phyloP scores from a whole-genome alignment of 2,888 invertebrate species.

The Leucozona laternaria region DNA sequence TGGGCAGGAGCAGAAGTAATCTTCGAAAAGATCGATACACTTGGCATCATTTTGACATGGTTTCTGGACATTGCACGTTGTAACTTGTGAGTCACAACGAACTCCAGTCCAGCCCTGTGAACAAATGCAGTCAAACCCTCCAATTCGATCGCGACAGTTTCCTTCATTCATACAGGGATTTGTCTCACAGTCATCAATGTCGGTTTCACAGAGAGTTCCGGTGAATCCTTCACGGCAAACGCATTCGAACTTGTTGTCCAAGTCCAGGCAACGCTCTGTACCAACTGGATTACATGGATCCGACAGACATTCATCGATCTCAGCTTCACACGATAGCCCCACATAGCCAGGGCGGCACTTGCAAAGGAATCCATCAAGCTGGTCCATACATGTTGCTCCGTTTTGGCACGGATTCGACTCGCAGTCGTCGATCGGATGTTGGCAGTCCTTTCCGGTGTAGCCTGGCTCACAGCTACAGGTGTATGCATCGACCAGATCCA shows the following conservation, averaged over 20 bases:
- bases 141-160: slow-evolving; percentile 93
- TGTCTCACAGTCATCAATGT: slow-evolving; percentile 94
- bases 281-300: slow-evolving; percentile 96
- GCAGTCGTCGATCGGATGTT: slow-evolving; percentile 97
- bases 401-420: slow-evolving; percentile 95
- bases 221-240: slow-evolving; percentile 95
- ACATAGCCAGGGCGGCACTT: slow-evolving; percentile 97
- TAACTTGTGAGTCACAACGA: slow-evolving; percentile 94
- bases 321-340: slow-evolving; percentile 96
- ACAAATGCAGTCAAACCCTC: slow-evolving; percentile 92
- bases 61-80: slow-evolving; percentile 90
- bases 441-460: slow-evolving; percentile 96
- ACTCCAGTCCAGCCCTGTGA: slow-evolving; percentile 94
- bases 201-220: slow-evolving; percentile 92
- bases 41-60: slow-evolving; percentile 97
- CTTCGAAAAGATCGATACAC: slow-evolving; percentile 95
- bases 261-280: slow-evolving; percentile 94
- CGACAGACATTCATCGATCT: slow-evolving; percentile 95
- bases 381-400: slow-evolving; percentile 94
- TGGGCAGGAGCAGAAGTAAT: slow-evolving; percentile 87
- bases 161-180: slow-evolving; percentile 95
- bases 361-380: slow-evolving; percentile 95
- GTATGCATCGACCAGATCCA: slow-evolving; percentile 93
- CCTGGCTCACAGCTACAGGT: slow-evolving; percentile 96
- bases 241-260: slow-evolving; percentile 94